phyloP scores from a whole-genome alignment of 2,888 invertebrate species.

The Trissoscelio sp. region DNA sequence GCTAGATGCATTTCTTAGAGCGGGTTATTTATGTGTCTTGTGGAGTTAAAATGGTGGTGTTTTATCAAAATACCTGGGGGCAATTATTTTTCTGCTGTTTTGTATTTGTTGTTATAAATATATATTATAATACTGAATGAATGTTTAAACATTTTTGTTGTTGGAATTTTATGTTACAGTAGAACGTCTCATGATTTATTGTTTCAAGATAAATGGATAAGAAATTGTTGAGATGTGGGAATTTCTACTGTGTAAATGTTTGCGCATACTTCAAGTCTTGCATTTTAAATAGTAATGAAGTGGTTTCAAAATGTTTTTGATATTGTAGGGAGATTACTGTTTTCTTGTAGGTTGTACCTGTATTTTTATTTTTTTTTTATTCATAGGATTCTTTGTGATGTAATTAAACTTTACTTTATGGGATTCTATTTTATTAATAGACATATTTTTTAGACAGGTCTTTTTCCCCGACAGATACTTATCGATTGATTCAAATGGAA shows the following conservation, averaged over 20 bases:
- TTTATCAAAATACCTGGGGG: conserved; percentile 42
- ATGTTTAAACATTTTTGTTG: neutral
- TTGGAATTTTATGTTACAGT: neutral
- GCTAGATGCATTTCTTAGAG: conserved; percentile 24
- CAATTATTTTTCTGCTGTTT: conserved; percentile 4
- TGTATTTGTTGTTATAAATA: neutral
- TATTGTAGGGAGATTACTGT: no score
- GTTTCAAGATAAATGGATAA: neutral
- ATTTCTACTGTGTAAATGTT: neutral
- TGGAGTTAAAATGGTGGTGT: conserved; percentile 18
- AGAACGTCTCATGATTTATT: neutral
- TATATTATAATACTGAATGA: neutral
- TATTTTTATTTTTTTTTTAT: neutral
- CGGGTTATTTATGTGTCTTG: conserved; percentile 34
- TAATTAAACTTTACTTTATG: no score
- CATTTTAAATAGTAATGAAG: neutral
- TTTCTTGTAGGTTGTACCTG: neutral
- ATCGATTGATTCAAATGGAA: no score
- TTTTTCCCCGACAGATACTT: no score
- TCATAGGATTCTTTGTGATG: no score
- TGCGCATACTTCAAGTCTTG: neutral
- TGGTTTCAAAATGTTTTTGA: neutral
- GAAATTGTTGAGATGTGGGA: neutral
- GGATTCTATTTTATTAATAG: no score
- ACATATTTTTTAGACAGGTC: no score